phyloP scores from a whole-genome alignment of 2,888 invertebrate genomes.

The Leptinotarsa peninsularis region DNA sequence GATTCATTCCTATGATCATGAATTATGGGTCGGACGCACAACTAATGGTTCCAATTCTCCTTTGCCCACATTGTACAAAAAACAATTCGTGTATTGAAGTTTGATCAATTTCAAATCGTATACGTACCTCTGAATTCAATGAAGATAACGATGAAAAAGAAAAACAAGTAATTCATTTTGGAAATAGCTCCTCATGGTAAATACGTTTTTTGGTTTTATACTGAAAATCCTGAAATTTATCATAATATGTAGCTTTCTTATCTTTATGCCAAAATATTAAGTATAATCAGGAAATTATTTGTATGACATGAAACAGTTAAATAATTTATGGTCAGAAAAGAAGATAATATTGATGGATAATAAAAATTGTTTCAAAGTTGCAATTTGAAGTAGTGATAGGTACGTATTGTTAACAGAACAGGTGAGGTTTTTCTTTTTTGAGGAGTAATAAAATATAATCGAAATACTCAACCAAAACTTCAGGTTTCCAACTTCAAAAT shows the following conservation, averaged over 20 bases:
- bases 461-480: neutral
- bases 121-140: neutral
- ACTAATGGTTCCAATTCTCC: too few relatives aligned
- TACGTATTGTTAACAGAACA: neutral
- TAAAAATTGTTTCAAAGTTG: slow-evolving; percentile 15
- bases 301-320: neutral
- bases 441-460: neutral
- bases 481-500: too few relatives aligned
- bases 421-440: neutral
- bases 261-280: neutral
- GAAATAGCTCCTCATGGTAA: neutral
- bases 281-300: neutral
- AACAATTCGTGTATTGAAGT: neutral
- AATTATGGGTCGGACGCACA: too few relatives aligned
- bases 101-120: neutral
- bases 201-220: neutral
- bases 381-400: neutral
- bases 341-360: slow-evolving; percentile 5
- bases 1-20: too few relatives aligned
- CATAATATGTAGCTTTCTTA: neutral
- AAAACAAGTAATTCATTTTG: neutral
- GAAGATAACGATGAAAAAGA: neutral
- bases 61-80: neutral
- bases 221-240: neutral
- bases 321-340: neutral